Conservation (phyloP, 2,797 vertebrate genomes). For the Pristis pectinata region DNA sequence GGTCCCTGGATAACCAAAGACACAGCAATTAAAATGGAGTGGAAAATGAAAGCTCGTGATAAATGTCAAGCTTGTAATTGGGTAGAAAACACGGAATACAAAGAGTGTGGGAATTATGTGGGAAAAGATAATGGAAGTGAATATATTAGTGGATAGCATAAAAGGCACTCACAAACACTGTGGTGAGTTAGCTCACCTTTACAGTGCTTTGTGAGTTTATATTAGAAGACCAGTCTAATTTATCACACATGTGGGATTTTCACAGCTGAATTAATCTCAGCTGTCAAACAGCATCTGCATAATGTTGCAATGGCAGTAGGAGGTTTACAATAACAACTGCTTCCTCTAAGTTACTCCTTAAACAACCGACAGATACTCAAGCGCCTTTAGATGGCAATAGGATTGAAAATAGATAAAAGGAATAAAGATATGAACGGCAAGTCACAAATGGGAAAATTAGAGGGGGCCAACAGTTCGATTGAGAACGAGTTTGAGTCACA, state of each 20-base stretch:
- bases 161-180: no score
- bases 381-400: background rate
- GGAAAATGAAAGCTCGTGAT: no score
- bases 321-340: background rate
- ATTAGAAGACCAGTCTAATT: background rate
- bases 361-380: background rate
- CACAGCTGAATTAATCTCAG: background rate
- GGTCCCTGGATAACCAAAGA: no score
- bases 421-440: background rate
- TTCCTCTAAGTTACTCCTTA: background rate
- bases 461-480: background rate
- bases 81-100: no score
- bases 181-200: background rate
- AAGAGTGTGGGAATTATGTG: no score
- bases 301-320: background rate
- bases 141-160: no score
- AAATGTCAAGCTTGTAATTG: no score
- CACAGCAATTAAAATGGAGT: no score
- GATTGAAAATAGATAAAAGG: background rate
- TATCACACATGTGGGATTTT: background rate
- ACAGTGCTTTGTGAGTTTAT: background rate
- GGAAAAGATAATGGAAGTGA: no score
- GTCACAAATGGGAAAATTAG: background rate
- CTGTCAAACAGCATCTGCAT: background rate
- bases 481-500: background rate